A percentile compares a stretch with the other conserved stretches of the same genome.
Conservation (phyloP, 2,888 invertebrate genomes). For the Allophyes oxyacanthae region DNA sequence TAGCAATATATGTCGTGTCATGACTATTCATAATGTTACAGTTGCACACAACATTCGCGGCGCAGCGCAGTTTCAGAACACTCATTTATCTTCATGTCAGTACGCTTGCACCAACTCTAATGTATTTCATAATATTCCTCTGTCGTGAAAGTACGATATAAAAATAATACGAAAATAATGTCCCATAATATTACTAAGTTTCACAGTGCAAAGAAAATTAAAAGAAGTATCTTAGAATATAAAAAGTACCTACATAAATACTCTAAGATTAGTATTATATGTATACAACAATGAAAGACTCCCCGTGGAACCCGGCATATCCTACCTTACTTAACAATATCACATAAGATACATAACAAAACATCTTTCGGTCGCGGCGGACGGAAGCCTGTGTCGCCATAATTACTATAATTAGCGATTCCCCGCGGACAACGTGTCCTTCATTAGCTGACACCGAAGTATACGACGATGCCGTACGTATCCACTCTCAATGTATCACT, state of each 20-base stretch:
- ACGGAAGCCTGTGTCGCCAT: background rate
- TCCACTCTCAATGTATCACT: background rate
- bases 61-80: background rate
- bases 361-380: background rate
- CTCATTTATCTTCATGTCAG: constrained; percentile 4
- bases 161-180: background rate
- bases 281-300: background rate
- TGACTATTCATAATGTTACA: constrained; percentile 1
- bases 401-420: background rate
- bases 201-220: too few relatives aligned
- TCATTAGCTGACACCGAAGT: background rate
- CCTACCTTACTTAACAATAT: background rate
- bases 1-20: background rate
- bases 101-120: background rate
- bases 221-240: too few relatives aligned
- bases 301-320: background rate
- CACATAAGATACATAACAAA: background rate
- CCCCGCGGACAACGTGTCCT: background rate
- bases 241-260: too few relatives aligned
- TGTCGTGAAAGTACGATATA: background rate
- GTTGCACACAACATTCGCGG: background rate
- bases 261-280: too few relatives aligned
- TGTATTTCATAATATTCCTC: background rate
- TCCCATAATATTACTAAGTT: too few relatives aligned
- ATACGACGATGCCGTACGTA: background rate